A percentile compares a stretch with the other conserved stretches of the same genome.
phyloP scores from a whole-genome alignment of 1,140 invertebrate genomes.

The Pemphigus obesinymphae region DNA sequence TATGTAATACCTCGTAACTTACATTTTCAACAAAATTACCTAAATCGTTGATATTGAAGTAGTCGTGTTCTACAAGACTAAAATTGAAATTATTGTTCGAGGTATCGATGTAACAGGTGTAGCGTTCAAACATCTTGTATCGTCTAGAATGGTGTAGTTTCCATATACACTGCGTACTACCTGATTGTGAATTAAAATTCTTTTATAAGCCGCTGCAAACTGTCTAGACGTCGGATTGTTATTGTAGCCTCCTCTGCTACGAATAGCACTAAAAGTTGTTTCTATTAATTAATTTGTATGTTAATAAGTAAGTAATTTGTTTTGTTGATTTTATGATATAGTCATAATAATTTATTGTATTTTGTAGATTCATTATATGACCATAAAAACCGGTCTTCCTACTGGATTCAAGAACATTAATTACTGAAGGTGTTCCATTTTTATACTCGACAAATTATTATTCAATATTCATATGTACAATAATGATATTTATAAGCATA shows the following conservation, averaged over 20 bases:
- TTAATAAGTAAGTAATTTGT: not conserved
- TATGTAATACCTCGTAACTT: not conserved
- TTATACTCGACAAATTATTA: no score
- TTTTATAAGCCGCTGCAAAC: slow-evolving; percentile 21
- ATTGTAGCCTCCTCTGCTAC: slow-evolving; percentile 13
- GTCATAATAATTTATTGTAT: not conserved
- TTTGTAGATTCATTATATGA: not conserved
- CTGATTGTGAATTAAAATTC: slow-evolving; percentile 27
- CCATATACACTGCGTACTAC: not conserved
- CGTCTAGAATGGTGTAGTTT: not conserved
- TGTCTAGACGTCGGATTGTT: slow-evolving; percentile 28
- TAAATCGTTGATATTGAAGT: not conserved
- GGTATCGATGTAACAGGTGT: no score
- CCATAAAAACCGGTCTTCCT: not conserved
- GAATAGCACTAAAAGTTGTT: slow-evolving; percentile 17
- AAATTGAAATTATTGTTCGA: no score
- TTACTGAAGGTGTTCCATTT: not conserved
- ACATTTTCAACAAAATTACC: not conserved
- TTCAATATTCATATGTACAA: no score
- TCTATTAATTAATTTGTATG: slow-evolving; percentile 35
- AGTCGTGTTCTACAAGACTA: not conserved
- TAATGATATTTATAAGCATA: no score
- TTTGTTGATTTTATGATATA: not conserved
- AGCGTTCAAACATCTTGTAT: not conserved
- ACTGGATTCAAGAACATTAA: not conserved